Base-by-base conservation (phyloP, 2,888 invertebrate genomes). In the Cheilosia impressa region DNA sequence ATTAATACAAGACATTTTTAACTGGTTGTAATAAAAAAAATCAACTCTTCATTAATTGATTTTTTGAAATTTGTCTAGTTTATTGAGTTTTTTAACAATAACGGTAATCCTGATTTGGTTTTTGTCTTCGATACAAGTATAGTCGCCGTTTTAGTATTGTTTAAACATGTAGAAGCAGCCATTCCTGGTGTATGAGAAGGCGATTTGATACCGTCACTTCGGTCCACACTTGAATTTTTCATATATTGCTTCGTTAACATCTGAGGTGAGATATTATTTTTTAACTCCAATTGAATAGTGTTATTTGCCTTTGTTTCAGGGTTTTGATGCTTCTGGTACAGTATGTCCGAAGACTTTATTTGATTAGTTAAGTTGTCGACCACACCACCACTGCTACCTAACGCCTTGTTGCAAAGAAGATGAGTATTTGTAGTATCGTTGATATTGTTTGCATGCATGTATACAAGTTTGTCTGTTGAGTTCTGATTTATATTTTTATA, bases 51-150 rank as follows among this genome's bases (percentile, higher is more conserved):
- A 50, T 52, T 31, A 13, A 65, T 19, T 19, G 9, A 2, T 53
- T 53, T 24, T 31, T n/a, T 34, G 13, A 0, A 34, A 13, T n/a
- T 47, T n/a, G 38, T 17, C 73, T 91, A 91, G 89, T 92, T 92
- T 88, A 92, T 92, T 75, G 92, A 92, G 87, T 92, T 92, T 88
- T 92, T 92, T 87, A 92, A 90, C 88, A 92, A 89, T 88, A 92
- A 89, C 78, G 92, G 92, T 89, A 92, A 90, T 89, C 92, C 92
- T 73, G 92, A 92, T 91, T 92, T 92, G 87, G 92, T 92, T 92
- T 92, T 92, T 88, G 92, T 91, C 90, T 92, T 92, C 34, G 92
- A 92, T 87, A 92, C 92, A 88, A 92, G 91, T 89, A 92, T 92
- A 68, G 92, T 92, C 80, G 92, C 92, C 78, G 92, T 92, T 91